Percentiles rank a stretch among this genome's conserved stretches.
Evolutionary conservation across 2,113 vertebrate genomes (phyloP).

Genomic region (Boulengeromyrus knoepffleri): DNA sequence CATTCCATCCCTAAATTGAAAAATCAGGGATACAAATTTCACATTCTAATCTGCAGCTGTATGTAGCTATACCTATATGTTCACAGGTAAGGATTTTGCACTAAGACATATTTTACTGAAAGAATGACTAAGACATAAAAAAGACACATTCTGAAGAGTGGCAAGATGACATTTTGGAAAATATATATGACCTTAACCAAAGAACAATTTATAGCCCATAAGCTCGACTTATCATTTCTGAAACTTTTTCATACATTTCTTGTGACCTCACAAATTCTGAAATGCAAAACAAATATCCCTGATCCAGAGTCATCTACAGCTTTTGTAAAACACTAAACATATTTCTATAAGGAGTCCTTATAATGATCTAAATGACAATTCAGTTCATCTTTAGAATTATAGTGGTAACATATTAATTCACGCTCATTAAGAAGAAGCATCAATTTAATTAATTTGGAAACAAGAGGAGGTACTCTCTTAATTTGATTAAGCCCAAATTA

Average conservation of each 20-base stretch:
- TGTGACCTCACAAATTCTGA: not conserved
- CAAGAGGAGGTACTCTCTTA: slow-evolving; percentile 18
- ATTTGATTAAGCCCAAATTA: slow-evolving; percentile 34
- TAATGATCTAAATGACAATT: slow-evolving; percentile 10
- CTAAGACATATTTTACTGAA: not conserved
- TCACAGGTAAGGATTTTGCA: not conserved
- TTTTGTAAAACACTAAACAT: not conserved
- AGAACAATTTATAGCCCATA: not conserved
- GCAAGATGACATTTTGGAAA: not conserved
- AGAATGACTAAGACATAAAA: not conserved
- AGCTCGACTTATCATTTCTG: not conserved
- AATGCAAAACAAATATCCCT: not conserved
- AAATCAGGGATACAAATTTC: not conserved
- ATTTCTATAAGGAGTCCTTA: slow-evolving; percentile 9
- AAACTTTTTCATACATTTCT: not conserved
- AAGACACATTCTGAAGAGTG: not conserved
- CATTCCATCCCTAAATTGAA: not conserved
- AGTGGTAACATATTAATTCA: slow-evolving; percentile 38
- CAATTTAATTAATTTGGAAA: slow-evolving; percentile 38
- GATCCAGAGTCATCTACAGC: not conserved
- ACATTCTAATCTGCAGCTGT: not conserved
- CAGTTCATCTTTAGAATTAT: slow-evolving; percentile 18
- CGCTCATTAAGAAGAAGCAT: slow-evolving; percentile 31
- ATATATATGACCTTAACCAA: not conserved
- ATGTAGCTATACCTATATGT: not conserved